Conservation (phyloP, 2,888 invertebrate genomes). For the Isoperla grammatica region DNA sequence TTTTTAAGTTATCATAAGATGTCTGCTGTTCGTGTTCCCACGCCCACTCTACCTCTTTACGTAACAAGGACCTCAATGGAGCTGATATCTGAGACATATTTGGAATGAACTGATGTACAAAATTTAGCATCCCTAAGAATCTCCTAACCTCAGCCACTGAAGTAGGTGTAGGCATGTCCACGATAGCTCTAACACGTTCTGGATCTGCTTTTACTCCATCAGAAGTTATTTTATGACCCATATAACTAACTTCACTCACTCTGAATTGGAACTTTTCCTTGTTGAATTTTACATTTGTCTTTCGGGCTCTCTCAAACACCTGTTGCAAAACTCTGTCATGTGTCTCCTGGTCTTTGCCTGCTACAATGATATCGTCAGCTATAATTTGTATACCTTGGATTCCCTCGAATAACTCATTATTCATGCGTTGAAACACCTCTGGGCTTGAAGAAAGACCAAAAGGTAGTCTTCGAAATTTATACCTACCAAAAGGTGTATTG, state of each 20-base stretch:
- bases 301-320: neutral
- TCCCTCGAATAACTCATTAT: neutral
- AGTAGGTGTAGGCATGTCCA: slow-evolving; percentile 2
- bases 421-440: neutral
- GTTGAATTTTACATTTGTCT: neutral
- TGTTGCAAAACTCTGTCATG: neutral
- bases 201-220: slow-evolving; percentile 23
- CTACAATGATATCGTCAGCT: neutral
- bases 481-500: neutral
- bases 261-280: neutral
- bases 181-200: slow-evolving; percentile 13
- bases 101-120: slow-evolving; percentile 36
- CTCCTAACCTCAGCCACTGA: slow-evolving; percentile 26
- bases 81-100: neutral
- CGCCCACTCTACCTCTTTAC: neutral
- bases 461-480: neutral
- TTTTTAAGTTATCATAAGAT: neutral
- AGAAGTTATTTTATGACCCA: slow-evolving; percentile 17
- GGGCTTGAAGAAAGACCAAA: neutral
- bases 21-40: neutral
- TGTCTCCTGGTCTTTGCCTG: neutral
- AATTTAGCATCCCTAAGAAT: slow-evolving; percentile 35
- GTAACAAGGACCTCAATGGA: neutral
- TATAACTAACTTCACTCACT: neutral
- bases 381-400: neutral